A percentile compares a stretch with the other conserved stretches of the same genome.
These are phyloP conservation scores for Paracyclopina nana DNA, from an alignment of 1,140 invertebrate species.

Conservation along the genomic window DNA sequence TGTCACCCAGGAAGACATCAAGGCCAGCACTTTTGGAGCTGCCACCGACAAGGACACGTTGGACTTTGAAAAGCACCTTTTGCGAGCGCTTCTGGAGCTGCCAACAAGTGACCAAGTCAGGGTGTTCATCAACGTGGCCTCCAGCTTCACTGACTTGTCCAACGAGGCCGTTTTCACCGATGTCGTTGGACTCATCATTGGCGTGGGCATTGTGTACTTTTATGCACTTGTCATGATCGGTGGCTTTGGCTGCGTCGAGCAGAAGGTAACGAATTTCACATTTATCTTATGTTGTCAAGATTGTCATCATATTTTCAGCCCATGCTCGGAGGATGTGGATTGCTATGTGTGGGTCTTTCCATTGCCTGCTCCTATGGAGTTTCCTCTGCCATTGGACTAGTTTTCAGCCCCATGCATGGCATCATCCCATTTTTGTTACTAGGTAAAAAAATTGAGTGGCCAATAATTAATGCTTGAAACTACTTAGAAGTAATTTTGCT, in stretches of 20 bases:
- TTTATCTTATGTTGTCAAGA: neutral
- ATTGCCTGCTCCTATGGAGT: slow-evolving; percentile 45
- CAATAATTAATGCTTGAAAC: no score
- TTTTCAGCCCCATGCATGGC: slow-evolving; percentile 57
- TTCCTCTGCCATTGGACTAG: slow-evolving; percentile 46
- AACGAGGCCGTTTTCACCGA: slow-evolving; percentile 30
- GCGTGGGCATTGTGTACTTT: slow-evolving; percentile 32
- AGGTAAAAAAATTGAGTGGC: no score
- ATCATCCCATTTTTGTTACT: slow-evolving; percentile 58
- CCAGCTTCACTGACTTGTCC: neutral
- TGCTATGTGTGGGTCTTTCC: slow-evolving; percentile 49
- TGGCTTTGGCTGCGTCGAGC: slow-evolving; percentile 33
- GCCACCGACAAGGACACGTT: neutral
- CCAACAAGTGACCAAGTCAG: neutral
- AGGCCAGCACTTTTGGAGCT: no score
- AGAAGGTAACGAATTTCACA: slow-evolving; percentile 25
- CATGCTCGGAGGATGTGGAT: slow-evolving; percentile 40
- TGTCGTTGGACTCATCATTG: slow-evolving; percentile 31
- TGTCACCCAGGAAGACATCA: neutral
- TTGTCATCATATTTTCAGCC: slow-evolving; percentile 17
- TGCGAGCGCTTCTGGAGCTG: neutral
- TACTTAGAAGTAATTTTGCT: no score
- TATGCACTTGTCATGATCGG: slow-evolving; percentile 36
- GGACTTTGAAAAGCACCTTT: slow-evolving; percentile 4
- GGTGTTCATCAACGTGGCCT: neutral